Conservation (phyloP, 2,113 vertebrate genomes). For the Mola mola region DNA sequence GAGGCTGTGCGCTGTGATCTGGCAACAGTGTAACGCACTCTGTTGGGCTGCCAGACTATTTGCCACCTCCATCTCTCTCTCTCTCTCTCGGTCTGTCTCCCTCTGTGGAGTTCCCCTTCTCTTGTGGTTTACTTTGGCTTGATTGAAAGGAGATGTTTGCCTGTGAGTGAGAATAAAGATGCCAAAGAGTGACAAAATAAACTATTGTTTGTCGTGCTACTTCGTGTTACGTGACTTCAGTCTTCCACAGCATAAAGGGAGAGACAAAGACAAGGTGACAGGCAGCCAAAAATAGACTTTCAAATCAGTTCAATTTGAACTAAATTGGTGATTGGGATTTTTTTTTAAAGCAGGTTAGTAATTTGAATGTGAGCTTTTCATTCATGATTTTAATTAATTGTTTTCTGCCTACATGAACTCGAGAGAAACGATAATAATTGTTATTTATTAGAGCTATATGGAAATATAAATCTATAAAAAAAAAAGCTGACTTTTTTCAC, state of each 20-base stretch:
- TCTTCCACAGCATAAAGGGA: constrained; percentile 5
- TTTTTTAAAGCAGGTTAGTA: constrained; percentile 38
- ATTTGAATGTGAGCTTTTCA: no score
- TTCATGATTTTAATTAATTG: no score
- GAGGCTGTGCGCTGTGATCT: constrained; percentile 31
- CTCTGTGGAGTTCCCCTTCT: background rate
- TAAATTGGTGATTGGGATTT: constrained; percentile 5
- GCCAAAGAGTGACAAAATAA: constrained; percentile 56
- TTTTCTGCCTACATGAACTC: no score
- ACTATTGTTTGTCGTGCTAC: constrained; percentile 56
- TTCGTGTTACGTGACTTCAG: constrained; percentile 51
- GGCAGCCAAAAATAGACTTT: background rate
- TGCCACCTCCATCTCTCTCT: background rate
- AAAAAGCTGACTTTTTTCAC: no score
- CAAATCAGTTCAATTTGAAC: constrained; percentile 8
- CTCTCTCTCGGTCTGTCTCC: background rate
- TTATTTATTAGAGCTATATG: no score
- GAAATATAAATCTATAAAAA: no score
- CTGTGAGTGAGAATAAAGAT: constrained; percentile 47
- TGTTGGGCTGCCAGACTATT: background rate
- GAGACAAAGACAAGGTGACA: constrained; percentile 24
- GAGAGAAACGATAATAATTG: no score
- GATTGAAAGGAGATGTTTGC: constrained; percentile 42
- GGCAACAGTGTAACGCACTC: background rate
- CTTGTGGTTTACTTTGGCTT: constrained; percentile 20